phyloP scores from a whole-genome alignment of 2,113 vertebrate species.

The Aldabrachelys gigantea region DNA sequence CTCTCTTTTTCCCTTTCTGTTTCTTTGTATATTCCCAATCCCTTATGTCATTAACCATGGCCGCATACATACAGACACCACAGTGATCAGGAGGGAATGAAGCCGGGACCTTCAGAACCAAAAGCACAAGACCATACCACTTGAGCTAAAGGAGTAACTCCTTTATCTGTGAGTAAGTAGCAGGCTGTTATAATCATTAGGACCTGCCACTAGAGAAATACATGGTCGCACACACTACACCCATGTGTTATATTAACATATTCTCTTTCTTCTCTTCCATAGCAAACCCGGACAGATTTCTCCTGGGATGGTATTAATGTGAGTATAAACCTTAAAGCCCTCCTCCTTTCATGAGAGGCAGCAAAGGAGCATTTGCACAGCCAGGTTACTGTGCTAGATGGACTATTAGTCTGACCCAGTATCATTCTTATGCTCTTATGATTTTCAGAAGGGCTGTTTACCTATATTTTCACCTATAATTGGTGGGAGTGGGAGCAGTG shows the following conservation, averaged over 20 bases:
- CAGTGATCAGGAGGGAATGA: not conserved
- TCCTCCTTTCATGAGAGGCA: not conserved
- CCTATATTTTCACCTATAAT: not conserved
- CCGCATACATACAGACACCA: not conserved
- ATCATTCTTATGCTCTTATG: not conserved
- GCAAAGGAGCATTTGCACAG: not conserved
- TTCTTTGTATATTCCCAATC: not conserved
- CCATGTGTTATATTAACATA: not conserved
- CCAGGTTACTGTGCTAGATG: not conserved
- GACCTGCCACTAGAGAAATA: not conserved
- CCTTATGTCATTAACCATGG: not conserved
- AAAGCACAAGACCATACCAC: not conserved
- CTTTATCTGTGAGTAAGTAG: not conserved
- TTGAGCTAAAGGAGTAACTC: not conserved
- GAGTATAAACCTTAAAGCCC: conserved; percentile 73
- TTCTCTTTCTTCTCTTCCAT: conserved; percentile 70
- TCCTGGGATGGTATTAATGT: conserved; percentile 99
- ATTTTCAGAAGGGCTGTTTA: conserved; percentile 19
- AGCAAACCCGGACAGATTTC: conserved; percentile 98
- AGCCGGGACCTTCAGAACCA: not conserved
- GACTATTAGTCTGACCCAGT: too few relatives aligned
- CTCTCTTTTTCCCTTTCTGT: not conserved
- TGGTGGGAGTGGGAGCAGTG: conserved; percentile 53
- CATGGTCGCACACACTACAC: not conserved
- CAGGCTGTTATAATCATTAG: not conserved